A percentile compares a stretch with the other conserved stretches of the same genome.
Evolutionary conservation across 2,797 vertebrate species (phyloP).

Genomic region (Crenuchus spilurus): DNA sequence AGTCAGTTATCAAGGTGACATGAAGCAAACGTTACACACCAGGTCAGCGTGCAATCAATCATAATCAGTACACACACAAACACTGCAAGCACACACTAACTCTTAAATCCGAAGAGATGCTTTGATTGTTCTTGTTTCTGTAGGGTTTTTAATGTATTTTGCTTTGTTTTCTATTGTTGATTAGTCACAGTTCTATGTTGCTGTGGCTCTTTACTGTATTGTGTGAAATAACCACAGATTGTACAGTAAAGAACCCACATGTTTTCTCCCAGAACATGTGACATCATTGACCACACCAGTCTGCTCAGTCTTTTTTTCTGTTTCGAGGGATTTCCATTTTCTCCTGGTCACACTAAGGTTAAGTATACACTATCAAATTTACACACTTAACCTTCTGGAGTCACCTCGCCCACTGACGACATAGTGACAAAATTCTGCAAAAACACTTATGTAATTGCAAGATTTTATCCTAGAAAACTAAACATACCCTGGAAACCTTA

Average conservation of each 20-base stretch:
- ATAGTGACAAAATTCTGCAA: too few species aligned
- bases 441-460: too few species aligned
- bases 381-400: too few species aligned
- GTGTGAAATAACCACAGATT: too few species aligned
- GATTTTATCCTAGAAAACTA: too few species aligned
- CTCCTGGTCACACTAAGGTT: background rate
- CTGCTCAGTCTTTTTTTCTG: background rate
- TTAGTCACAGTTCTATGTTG: background rate
- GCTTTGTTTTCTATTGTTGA: background rate
- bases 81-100: background rate
- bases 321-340: background rate
- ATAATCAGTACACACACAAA: background rate
- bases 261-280: too few species aligned
- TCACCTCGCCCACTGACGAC: too few species aligned
- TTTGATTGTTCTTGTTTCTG: background rate
- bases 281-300: too few species aligned
- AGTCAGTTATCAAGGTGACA: slow-evolving; percentile 24
- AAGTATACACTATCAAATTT: too few species aligned
- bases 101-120: background rate
- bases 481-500: too few species aligned
- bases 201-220: background rate
- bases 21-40: background rate
- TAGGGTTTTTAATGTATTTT: background rate
- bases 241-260: too few species aligned
- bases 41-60: background rate